Base-by-base conservation (phyloP, 1,140 invertebrate genomes). In the Armadillidium nasatum region DNA sequence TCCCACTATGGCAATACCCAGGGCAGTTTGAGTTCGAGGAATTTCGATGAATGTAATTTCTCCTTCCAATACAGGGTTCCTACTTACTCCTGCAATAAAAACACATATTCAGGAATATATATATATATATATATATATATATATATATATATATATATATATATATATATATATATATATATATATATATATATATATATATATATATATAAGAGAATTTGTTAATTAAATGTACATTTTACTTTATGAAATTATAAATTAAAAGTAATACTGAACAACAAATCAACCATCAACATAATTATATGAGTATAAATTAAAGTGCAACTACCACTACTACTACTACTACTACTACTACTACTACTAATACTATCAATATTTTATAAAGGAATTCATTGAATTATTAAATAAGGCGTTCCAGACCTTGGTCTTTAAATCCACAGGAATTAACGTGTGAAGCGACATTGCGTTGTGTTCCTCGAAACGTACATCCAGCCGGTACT, bases 1-100 rank as follows among this genome's bases (percentile, higher is more conserved):
- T 21, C 87, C 87, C 11, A 88, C 87, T 71, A 88, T 84, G 75
- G 85, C 85, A 70, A 87, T 85, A 7, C 86, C 86, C 9, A 87
- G 82, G 60, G 84, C 79, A 66, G 78, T 72, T 67, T 80, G 71
- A 6, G 82, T 82, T 75, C 85, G 79, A 74, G 85, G 85, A 72
- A 87, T 87, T 81, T 87, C 86, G 70, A 87, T 85, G 66, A 86
- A 85, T 45, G 84, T 84, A 43, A 87, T 84, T 79, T 87, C 85
- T 7, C 86, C 86, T 75, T 86, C 85, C n/a, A 86, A 73, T 21
- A 87, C 84, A 23, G 86, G 22, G 19, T 7, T 69, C 19, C 15
- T 9, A 69, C 21, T 69, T 19, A 23, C 22, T 11, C 67, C 22
- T 19, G 15, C 9, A 46, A 72, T 69, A 69, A 72, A 45, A 72